These are phyloP conservation scores for Campoplex nolae DNA, from an alignment of 2,888 invertebrate species.

Conservation along the genomic window DNA sequence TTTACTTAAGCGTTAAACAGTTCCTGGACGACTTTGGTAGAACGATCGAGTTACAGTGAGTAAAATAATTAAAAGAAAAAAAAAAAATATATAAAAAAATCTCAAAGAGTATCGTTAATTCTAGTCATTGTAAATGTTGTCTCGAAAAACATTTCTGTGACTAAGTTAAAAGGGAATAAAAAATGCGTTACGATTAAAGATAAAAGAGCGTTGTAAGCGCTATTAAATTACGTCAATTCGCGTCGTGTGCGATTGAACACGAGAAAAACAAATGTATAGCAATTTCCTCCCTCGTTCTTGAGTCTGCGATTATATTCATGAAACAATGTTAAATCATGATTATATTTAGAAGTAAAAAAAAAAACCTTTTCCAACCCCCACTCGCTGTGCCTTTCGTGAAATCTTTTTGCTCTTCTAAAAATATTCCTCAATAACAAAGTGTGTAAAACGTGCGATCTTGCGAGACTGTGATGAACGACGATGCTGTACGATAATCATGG, in stretches of 20 bases:
- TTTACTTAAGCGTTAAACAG: constrained; percentile 61
- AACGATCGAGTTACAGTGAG: constrained; percentile 54
- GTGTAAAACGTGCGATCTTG: constrained; percentile 15
- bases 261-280: not conserved
- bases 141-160: constrained; percentile 41
- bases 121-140: constrained; percentile 56
- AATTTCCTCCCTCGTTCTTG: not conserved
- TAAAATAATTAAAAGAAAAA: constrained; percentile 21
- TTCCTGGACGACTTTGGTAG: constrained; percentile 66
- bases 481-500: constrained; percentile 21
- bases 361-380: not conserved
- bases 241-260: constrained; percentile 49
- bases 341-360: not conserved
- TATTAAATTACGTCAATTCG: constrained; percentile 51
- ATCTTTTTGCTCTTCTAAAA: not conserved
- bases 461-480: constrained; percentile 39
- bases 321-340: not conserved
- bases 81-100: not conserved
- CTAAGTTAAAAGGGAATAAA: not conserved
- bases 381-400: not conserved
- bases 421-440: not conserved
- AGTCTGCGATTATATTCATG: not conserved
- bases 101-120: constrained; percentile 42
- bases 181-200: constrained; percentile 2
- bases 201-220: not conserved